These are phyloP conservation scores for Chaetops frenatus DNA, from an alignment of 2,113 vertebrate species.

Conservation along the genomic window DNA sequence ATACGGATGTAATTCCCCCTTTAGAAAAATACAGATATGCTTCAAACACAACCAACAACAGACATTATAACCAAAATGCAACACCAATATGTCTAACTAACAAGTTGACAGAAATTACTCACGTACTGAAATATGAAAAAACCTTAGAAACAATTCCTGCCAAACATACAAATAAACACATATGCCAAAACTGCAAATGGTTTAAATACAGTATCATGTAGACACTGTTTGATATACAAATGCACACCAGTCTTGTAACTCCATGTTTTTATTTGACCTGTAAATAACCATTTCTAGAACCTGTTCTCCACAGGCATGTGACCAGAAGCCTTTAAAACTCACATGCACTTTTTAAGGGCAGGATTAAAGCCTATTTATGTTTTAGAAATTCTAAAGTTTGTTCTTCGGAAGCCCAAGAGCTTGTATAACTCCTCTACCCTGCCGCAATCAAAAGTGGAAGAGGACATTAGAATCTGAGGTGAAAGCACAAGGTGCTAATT, in stretches of 20 bases:
- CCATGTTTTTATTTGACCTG: background rate
- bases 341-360: background rate
- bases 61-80: background rate
- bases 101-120: background rate
- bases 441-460: background rate
- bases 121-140: background rate
- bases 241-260: background rate
- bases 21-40: background rate
- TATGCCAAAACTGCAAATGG: background rate
- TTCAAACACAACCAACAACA: background rate
- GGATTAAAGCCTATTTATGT: background rate
- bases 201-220: background rate
- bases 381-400: background rate
- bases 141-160: background rate
- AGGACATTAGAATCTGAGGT: background rate
- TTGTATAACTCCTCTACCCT: background rate
- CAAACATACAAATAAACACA: constrained; percentile 25
- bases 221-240: background rate
- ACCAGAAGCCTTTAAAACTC: background rate
- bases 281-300: background rate
- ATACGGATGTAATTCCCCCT: background rate
- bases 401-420: background rate
- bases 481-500: background rate
- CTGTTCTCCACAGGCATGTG: background rate
- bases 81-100: background rate